Conservation (phyloP, 2,797 vertebrate genomes). For the Nannoperca australis region DNA sequence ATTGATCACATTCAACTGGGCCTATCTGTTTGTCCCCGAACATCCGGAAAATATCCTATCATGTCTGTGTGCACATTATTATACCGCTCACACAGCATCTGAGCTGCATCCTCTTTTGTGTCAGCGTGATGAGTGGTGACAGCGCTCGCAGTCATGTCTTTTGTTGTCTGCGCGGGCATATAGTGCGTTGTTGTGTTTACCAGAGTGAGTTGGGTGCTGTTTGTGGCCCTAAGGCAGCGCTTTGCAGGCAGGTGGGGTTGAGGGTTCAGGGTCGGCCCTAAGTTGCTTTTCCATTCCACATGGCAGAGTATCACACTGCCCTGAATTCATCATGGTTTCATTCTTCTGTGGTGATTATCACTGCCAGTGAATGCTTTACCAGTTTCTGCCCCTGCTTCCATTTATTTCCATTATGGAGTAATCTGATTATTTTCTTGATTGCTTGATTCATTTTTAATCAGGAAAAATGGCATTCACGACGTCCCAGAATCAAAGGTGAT, state of each 20-base stretch:
- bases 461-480: background rate
- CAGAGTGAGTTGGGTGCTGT: slow-evolving; percentile 59
- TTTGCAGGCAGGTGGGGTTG: slow-evolving; percentile 32
- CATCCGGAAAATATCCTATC: slow-evolving; percentile 57
- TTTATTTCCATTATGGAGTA: too few species aligned
- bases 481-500: background rate
- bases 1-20: slow-evolving; percentile 57
- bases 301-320: slow-evolving; percentile 9
- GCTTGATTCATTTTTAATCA: background rate
- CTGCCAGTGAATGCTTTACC: background rate
- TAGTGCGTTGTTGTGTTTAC: slow-evolving; percentile 61
- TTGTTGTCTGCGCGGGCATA: slow-evolving; percentile 52
- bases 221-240: slow-evolving; percentile 46
- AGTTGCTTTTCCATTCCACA: slow-evolving; percentile 26
- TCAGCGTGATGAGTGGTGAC: slow-evolving; percentile 64
- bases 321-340: slow-evolving; percentile 23
- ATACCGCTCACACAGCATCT: slow-evolving; percentile 33
- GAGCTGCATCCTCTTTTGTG: slow-evolving; percentile 62
- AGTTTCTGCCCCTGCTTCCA: background rate
- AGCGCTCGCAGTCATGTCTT: slow-evolving; percentile 60
- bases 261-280: slow-evolving; percentile 54
- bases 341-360: slow-evolving; percentile 7
- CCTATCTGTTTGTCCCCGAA: slow-evolving; percentile 44
- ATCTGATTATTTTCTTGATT: background rate
- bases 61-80: slow-evolving; percentile 47